These are phyloP conservation scores for Ophraella communa DNA, from an alignment of 2,888 invertebrate species.

Conservation along the genomic window DNA sequence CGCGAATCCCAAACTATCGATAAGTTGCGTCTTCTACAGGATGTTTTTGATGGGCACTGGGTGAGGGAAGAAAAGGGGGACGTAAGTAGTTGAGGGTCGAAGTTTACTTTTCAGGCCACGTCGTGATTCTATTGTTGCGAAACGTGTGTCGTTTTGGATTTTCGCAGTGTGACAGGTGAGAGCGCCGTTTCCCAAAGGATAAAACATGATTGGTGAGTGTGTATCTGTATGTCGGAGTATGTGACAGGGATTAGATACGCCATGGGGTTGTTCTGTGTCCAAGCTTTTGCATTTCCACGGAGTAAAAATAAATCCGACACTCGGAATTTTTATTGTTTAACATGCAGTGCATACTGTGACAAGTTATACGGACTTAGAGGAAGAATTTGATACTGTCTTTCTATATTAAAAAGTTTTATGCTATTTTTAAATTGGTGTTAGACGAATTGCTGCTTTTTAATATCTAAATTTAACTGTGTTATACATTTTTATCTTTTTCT, in stretches of 20 bases:
- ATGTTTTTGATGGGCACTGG: too few species aligned
- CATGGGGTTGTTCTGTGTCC: not conserved
- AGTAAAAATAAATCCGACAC: not conserved
- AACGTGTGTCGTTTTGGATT: conserved; percentile 59
- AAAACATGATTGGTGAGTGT: conserved; percentile 46
- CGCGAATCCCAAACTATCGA: too few species aligned
- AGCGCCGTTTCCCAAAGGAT: conserved; percentile 54
- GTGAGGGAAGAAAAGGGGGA: not conserved
- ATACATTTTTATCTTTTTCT: too few species aligned
- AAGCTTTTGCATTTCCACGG: not conserved
- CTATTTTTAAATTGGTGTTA: too few species aligned
- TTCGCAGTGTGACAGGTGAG: conserved; percentile 59
- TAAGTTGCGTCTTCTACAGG: too few species aligned
- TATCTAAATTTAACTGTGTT: too few species aligned
- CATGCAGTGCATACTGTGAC: too few species aligned
- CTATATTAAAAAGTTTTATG: too few species aligned
- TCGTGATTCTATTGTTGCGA: conserved; percentile 60
- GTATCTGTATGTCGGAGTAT: conserved; percentile 31
- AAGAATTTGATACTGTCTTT: too few species aligned
- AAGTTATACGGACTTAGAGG: too few species aligned
- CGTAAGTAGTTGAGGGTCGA: conserved; percentile 22
- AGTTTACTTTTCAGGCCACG: conserved; percentile 58
- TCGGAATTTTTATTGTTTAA: too few species aligned
- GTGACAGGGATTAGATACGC: conserved; percentile 16
- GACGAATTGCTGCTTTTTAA: too few species aligned